Percentiles rank a stretch among this genome's conserved stretches.
phyloP scores from a whole-genome alignment of 2,888 invertebrate genomes.

The Anaspis maculata region DNA sequence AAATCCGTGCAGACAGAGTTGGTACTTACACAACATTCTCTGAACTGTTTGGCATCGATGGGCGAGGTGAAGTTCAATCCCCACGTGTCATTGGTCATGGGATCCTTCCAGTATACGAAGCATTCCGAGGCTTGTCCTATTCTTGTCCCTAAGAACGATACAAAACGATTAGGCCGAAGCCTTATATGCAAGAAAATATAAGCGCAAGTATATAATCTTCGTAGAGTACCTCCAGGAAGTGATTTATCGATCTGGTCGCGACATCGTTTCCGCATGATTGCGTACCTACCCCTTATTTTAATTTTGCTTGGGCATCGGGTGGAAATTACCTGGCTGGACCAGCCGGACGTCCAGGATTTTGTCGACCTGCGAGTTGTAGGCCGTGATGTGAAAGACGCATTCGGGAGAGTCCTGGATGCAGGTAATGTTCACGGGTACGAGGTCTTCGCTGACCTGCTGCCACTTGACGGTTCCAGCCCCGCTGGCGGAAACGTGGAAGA shows the following conservation, averaged over 20 bases:
- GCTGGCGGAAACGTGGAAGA: slow-evolving; percentile 93
- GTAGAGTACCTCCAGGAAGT: too few species aligned
- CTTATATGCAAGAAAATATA: too few species aligned
- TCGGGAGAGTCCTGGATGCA: slow-evolving; percentile 95
- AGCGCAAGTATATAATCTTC: too few species aligned
- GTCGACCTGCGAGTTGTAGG: slow-evolving; percentile 97
- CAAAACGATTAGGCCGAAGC: neutral
- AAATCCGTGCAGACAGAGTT: too few species aligned
- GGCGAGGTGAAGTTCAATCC: slow-evolving; percentile 96
- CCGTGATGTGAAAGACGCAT: slow-evolving; percentile 96
- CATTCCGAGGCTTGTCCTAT: slow-evolving; percentile 98
- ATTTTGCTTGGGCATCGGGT: too few species aligned
- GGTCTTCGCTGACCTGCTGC: slow-evolving; percentile 96
- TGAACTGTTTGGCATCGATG: slow-evolving; percentile 93
- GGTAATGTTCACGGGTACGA: slow-evolving; percentile 97
- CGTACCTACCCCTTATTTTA: too few species aligned
- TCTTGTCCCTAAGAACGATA: slow-evolving; percentile 67
- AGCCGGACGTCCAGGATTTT: slow-evolving; percentile 96
- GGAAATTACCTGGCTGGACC: slow-evolving; percentile 92
- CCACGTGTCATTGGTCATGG: slow-evolving; percentile 96
- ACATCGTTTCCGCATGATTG: too few species aligned
- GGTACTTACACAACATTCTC: slow-evolving; percentile 91
- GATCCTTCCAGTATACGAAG: slow-evolving; percentile 98
- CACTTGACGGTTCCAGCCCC: slow-evolving; percentile 90
- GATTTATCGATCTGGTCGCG: too few species aligned